These are phyloP conservation scores for Rhagoletis pomonella DNA, from an alignment of 1,140 invertebrate species.

Conservation along the genomic window DNA sequence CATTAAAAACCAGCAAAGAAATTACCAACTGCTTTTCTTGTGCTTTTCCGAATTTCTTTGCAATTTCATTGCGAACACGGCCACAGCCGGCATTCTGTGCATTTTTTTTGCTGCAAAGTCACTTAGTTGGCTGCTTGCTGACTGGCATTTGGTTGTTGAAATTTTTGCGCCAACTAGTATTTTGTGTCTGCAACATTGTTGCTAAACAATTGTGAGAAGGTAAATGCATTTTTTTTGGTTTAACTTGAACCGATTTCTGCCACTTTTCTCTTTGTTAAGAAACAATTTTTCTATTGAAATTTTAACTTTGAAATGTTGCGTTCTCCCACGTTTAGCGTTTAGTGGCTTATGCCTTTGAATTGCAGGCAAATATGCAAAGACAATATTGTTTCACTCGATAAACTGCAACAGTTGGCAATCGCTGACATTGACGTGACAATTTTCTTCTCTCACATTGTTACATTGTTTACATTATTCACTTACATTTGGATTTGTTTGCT, in stretches of 20 bases:
- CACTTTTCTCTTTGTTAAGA: background rate
- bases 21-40: slow-evolving; percentile 40
- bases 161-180: background rate
- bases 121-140: background rate
- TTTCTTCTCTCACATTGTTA: background rate
- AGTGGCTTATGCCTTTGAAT: background rate
- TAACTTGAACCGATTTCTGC: background rate
- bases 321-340: background rate
- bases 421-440: background rate
- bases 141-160: background rate
- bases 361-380: too few species aligned
- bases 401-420: background rate
- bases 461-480: slow-evolving; percentile 26
- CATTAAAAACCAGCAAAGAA: slow-evolving; percentile 43
- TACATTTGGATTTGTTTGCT: background rate
- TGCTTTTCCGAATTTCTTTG: slow-evolving; percentile 42
- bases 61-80: slow-evolving; percentile 10
- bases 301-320: too few species aligned
- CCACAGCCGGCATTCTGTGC: background rate
- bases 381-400: background rate
- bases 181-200: slow-evolving; percentile 9
- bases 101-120: background rate
- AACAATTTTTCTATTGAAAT: background rate
- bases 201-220: background rate
- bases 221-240: background rate